These are phyloP conservation scores for Anabacerthia variegaticeps DNA, from an alignment of 2,797 vertebrate species.

Conservation along the genomic window DNA sequence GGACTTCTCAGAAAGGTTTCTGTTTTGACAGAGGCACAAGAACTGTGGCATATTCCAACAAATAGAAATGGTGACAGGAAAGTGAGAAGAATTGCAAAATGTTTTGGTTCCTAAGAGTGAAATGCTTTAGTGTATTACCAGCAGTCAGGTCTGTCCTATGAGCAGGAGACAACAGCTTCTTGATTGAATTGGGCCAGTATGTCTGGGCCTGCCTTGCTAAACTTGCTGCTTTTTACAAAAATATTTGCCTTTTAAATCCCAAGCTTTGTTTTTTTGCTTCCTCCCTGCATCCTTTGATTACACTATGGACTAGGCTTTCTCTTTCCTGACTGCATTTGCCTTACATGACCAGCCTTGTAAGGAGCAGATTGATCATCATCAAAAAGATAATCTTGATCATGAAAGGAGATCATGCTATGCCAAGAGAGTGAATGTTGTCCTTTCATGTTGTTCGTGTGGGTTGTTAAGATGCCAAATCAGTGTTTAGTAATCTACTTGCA, in stretches of 20 bases:
- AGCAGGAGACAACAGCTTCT: neutral
- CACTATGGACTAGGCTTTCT: neutral
- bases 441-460: neutral
- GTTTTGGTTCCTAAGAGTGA: neutral
- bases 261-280: neutral
- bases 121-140: neutral
- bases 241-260: neutral
- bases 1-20: neutral
- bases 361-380: neutral
- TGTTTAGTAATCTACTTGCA: neutral
- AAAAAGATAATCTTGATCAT: neutral
- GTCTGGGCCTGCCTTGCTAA: neutral
- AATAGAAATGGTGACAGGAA: neutral
- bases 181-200: neutral
- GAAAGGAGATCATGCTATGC: neutral
- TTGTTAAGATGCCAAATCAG: neutral
- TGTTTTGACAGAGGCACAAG: neutral
- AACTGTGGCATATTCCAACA: neutral
- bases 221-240: neutral
- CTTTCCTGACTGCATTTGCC: neutral
- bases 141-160: neutral
- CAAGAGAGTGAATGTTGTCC: neutral
- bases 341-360: neutral
- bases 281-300: neutral
- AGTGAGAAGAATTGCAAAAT: neutral